Evolutionary conservation across 2,797 vertebrate genomes (phyloP).

Genomic region (Rhinoraja longicauda): DNA sequence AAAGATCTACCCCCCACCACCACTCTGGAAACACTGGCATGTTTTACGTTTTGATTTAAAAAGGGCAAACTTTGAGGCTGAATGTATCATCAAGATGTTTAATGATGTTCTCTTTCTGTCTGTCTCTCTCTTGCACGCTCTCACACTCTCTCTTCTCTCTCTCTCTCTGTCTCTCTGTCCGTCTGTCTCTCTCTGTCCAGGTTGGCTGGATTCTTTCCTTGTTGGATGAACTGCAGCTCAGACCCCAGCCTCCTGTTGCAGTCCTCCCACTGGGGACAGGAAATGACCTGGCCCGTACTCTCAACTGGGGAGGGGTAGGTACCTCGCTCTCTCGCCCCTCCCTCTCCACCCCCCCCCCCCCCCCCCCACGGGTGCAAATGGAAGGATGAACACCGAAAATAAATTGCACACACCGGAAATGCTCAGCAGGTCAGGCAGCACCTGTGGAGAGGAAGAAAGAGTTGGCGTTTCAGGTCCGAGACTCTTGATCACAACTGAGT

Average conservation of each 20-base stretch:
- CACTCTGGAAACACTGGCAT: neutral
- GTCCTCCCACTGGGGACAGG: conserved; percentile 77
- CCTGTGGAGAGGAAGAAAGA: no score
- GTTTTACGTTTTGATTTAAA: neutral
- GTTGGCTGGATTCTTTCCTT: conserved; percentile 97
- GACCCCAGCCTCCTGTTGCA: conserved; percentile 88
- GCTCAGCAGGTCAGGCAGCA: no score
- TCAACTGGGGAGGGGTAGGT: conserved; percentile 99
- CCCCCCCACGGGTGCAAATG: neutral
- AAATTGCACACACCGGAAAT: no score
- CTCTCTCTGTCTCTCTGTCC: neutral
- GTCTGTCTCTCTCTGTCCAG: conserved; percentile 45
- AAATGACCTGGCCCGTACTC: conserved; percentile 79
- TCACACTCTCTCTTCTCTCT: conserved; percentile 10
- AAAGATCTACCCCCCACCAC: neutral
- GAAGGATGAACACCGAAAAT: neutral
- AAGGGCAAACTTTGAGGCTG: neutral
- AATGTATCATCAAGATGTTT: neutral
- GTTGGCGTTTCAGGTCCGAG: no score
- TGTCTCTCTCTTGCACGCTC: neutral
- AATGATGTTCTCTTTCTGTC: neutral
- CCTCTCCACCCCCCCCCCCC: neutral
- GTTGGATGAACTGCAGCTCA: conserved; percentile 88
- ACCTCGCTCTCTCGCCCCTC: neutral
- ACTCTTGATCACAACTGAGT: no score